Evolutionary conservation across 1,140 invertebrate genomes (phyloP).

Genomic region (Pseudoatta argentina): DNA sequence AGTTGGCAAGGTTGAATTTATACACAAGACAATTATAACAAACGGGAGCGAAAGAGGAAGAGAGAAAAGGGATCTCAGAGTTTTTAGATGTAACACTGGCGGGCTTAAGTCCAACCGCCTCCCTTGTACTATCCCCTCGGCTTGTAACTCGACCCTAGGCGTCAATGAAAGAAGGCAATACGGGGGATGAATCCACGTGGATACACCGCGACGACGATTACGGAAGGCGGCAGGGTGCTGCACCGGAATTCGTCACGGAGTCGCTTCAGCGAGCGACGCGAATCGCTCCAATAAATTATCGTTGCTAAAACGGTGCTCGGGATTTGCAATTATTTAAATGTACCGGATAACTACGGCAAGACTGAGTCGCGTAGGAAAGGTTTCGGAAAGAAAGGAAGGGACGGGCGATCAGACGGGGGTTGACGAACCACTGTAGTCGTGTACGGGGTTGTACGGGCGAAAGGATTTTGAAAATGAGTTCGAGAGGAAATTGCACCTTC

Average conservation of each 20-base stretch:
- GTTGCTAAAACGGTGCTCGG: slow-evolving; percentile 76
- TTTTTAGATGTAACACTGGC: slow-evolving; percentile 66
- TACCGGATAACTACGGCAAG: slow-evolving; percentile 75
- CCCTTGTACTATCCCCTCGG: slow-evolving; percentile 40
- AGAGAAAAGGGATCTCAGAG: slow-evolving; percentile 15
- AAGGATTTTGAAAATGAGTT: slow-evolving; percentile 53
- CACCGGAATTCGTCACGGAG: slow-evolving; percentile 77
- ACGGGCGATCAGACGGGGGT: slow-evolving; percentile 9
- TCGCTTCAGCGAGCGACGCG: slow-evolving; percentile 70
- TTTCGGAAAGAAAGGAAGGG: background rate
- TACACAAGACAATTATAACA: slow-evolving; percentile 73
- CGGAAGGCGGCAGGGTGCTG: slow-evolving; percentile 40
- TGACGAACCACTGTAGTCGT: slow-evolving; percentile 34
- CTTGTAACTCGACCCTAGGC: slow-evolving; percentile 39
- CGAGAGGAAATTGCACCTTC: slow-evolving; percentile 43
- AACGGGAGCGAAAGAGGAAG: slow-evolving; percentile 58
- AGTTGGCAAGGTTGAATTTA: slow-evolving; percentile 40
- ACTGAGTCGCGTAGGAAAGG: slow-evolving; percentile 15
- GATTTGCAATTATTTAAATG: slow-evolving; percentile 84
- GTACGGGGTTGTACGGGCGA: background rate
- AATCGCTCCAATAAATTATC: slow-evolving; percentile 83
- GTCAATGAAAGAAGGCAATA: slow-evolving; percentile 71
- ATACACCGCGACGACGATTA: slow-evolving; percentile 69
- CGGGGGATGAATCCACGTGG: slow-evolving; percentile 65
- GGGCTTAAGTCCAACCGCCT: slow-evolving; percentile 68